A percentile compares a stretch with the other conserved stretches of the same genome.
Evolutionary conservation across 2,888 invertebrate genomes (phyloP).

Genomic region (Orthosia gracilis): DNA sequence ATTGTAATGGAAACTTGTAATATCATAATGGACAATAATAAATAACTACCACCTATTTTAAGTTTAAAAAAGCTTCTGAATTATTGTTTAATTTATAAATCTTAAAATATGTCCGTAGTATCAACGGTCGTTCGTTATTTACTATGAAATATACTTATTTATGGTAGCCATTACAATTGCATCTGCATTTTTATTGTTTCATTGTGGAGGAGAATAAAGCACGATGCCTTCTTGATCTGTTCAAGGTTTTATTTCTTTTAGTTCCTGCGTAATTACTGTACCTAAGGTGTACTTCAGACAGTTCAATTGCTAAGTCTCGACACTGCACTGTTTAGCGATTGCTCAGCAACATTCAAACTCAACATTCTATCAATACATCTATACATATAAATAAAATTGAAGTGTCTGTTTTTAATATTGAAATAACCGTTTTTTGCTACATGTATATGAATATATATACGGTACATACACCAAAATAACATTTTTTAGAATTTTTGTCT

Average conservation of each 20-base stretch:
- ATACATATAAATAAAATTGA: no score
- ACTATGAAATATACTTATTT: constrained; percentile 67
- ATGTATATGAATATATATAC: no score
- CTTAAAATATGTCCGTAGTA: constrained; percentile 56
- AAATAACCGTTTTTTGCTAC: no score
- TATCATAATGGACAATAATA: constrained; percentile 45
- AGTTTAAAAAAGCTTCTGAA: constrained; percentile 53
- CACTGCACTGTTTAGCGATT: no score
- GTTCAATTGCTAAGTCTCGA: neutral
- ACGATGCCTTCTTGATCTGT: constrained; percentile 48
- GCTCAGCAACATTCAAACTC: no score
- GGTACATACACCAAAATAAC: no score
- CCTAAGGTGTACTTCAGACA: constrained; percentile 24
- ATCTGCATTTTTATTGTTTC: constrained; percentile 63
- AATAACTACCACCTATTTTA: constrained; percentile 52
- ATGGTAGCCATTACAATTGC: constrained; percentile 66
- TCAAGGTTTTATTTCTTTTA: constrained; percentile 47
- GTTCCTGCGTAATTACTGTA: constrained; percentile 42
- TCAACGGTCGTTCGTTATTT: constrained; percentile 63
- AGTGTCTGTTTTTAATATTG: no score
- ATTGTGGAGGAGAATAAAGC: constrained; percentile 56
- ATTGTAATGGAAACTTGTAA: constrained; percentile 48
- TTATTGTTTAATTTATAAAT: constrained; percentile 61
- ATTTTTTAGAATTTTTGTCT: no score
- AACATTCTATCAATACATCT: no score